phyloP scores from a whole-genome alignment of 2,888 invertebrate genomes.

The Xestia sexstrigata region DNA sequence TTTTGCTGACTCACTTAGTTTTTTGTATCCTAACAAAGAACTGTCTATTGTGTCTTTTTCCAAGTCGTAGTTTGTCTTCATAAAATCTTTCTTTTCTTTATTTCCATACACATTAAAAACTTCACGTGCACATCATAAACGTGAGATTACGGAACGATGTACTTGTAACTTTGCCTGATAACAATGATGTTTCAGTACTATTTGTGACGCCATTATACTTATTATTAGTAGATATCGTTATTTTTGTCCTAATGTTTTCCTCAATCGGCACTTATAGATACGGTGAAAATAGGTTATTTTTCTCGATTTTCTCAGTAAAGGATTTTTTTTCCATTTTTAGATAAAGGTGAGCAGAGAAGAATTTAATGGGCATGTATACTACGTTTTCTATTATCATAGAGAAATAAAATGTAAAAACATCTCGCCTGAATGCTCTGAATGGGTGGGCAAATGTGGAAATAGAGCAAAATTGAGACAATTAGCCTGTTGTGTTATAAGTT shows the following conservation, averaged over 20 bases:
- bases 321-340: neutral
- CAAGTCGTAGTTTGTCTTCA: neutral
- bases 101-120: neutral
- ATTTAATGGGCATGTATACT: neutral
- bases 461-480: too few relatives aligned
- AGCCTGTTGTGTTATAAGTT: too few relatives aligned
- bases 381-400: neutral
- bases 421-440: too few relatives aligned
- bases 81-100: constrained; percentile 4
- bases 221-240: neutral
- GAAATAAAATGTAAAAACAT: too few relatives aligned
- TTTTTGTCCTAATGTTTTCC: constrained; percentile 14
- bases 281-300: neutral
- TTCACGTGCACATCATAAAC: constrained; percentile 3
- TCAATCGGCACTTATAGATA: constrained; percentile 14
- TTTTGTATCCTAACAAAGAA: too few relatives aligned
- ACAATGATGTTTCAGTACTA: neutral
- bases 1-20: too few relatives aligned
- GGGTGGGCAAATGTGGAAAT: too few relatives aligned
- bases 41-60: constrained; percentile 4
- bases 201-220: neutral
- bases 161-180: constrained; percentile 14
- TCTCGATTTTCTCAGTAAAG: neutral
- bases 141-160: neutral
- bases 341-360: neutral